Percentiles rank a stretch among this genome's conserved stretches.
Conservation (phyloP, 2,888 invertebrate genomes). For the Lepidonotus clava region DNA sequence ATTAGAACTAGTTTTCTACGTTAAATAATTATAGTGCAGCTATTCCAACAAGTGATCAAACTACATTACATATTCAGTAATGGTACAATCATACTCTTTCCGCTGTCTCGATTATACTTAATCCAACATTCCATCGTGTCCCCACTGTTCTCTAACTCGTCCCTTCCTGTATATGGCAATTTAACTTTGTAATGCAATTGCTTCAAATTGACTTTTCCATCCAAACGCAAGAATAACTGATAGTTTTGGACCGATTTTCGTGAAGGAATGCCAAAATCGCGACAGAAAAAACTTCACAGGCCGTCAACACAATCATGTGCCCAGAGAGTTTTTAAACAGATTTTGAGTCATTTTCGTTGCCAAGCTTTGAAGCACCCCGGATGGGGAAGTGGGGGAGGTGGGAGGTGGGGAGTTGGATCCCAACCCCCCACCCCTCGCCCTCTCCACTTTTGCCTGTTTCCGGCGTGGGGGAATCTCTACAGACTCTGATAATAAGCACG, state of each 20-base stretch:
- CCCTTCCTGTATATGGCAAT: too few relatives aligned
- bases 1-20: too few relatives aligned
- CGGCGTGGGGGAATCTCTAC: neutral
- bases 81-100: too few relatives aligned
- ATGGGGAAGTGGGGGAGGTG: neutral
- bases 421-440: neutral
- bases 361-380: slow-evolving; percentile 12
- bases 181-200: too few relatives aligned
- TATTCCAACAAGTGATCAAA: too few relatives aligned
- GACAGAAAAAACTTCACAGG: neutral
- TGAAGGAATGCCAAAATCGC: slow-evolving; percentile 39
- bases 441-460: neutral
- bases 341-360: slow-evolving; percentile 3
- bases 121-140: too few relatives aligned
- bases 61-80: too few relatives aligned
- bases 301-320: neutral
- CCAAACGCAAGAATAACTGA: too few relatives aligned
- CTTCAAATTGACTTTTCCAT: too few relatives aligned
- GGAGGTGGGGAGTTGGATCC: neutral
- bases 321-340: neutral
- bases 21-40: too few relatives aligned
- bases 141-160: too few relatives aligned
- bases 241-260: neutral
- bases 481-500: neutral
- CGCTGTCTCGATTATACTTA: too few relatives aligned